Percentiles rank a stretch among this genome's conserved stretches.
These are phyloP conservation scores for Hypanus sabinus DNA, from an alignment of 2,113 vertebrate species.

Conservation along the genomic window DNA sequence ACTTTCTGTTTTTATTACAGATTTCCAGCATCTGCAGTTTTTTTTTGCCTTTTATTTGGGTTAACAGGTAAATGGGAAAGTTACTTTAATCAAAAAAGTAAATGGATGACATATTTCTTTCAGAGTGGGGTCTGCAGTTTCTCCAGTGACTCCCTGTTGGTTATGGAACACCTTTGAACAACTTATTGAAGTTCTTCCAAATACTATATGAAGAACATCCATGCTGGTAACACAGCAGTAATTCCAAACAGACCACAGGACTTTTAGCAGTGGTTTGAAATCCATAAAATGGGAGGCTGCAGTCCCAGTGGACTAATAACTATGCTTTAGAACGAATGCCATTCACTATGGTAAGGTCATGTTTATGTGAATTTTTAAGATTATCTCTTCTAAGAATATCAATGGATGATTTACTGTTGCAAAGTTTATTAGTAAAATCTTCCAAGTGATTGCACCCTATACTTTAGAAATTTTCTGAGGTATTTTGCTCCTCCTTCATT, in stretches of 20 bases:
- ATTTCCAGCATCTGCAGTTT: too few species aligned
- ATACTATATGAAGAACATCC: constrained; percentile 25
- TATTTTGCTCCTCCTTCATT: constrained; percentile 34
- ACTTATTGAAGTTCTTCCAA: constrained; percentile 30
- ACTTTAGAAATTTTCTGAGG: constrained; percentile 14
- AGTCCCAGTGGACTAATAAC: constrained; percentile 26
- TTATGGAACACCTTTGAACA: constrained; percentile 30
- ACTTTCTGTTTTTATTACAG: too few species aligned
- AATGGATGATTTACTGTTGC: constrained; percentile 25
- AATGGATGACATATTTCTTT: constrained; percentile 14
- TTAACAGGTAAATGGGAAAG: not conserved
- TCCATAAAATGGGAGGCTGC: constrained; percentile 1
- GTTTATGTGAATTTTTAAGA: constrained; percentile 29
- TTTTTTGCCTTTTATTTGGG: too few species aligned
- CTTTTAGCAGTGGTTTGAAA: not conserved
- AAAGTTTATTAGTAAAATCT: constrained; percentile 18
- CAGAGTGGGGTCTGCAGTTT: not conserved
- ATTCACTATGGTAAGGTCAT: constrained; percentile 2
- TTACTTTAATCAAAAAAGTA: not conserved
- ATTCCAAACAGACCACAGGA: constrained; percentile 31
- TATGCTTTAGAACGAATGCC: constrained; percentile 18
- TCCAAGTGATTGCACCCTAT: constrained; percentile 18
- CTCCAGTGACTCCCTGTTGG: not conserved
- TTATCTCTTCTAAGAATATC: constrained; percentile 29
- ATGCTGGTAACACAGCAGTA: constrained; percentile 28